Percentiles rank a stretch among this genome's conserved stretches.
Conservation (phyloP, 2,888 invertebrate genomes). For the Cerceris ruficornis region DNA sequence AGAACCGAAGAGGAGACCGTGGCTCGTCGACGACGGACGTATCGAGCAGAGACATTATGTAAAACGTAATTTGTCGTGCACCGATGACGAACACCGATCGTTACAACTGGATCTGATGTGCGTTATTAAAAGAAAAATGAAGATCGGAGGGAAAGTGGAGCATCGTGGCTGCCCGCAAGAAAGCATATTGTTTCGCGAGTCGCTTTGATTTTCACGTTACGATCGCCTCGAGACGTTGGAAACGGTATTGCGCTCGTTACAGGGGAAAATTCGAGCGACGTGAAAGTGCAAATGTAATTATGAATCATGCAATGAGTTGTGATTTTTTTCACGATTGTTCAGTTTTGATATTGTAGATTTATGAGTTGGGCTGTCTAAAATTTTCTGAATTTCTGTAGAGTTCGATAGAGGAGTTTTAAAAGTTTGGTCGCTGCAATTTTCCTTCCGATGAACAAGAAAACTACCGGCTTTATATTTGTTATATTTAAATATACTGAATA, state of each 20-base stretch:
- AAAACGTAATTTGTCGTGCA: slow-evolving; percentile 60
- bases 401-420: no score
- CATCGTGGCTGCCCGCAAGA: slow-evolving; percentile 55
- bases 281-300: slow-evolving; percentile 33
- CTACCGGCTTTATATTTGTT: no score
- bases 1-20: slow-evolving; percentile 14
- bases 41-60: slow-evolving; percentile 55
- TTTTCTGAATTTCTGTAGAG: no score
- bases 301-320: neutral
- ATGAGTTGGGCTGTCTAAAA: no score
- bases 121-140: slow-evolving; percentile 60
- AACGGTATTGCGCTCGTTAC: slow-evolving; percentile 10
- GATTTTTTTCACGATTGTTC: no score
- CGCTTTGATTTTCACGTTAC: slow-evolving; percentile 56
- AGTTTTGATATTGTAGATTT: no score
- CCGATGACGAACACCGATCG: slow-evolving; percentile 37
- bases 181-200: slow-evolving; percentile 61
- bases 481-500: no score
- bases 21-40: slow-evolving; percentile 12
- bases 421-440: no score
- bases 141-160: slow-evolving; percentile 67
- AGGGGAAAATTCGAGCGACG: slow-evolving; percentile 24
- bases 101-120: slow-evolving; percentile 59
- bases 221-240: slow-evolving; percentile 14
- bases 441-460: no score